phyloP scores from a whole-genome alignment of 2,113 vertebrate species.

The Passer montanus region DNA sequence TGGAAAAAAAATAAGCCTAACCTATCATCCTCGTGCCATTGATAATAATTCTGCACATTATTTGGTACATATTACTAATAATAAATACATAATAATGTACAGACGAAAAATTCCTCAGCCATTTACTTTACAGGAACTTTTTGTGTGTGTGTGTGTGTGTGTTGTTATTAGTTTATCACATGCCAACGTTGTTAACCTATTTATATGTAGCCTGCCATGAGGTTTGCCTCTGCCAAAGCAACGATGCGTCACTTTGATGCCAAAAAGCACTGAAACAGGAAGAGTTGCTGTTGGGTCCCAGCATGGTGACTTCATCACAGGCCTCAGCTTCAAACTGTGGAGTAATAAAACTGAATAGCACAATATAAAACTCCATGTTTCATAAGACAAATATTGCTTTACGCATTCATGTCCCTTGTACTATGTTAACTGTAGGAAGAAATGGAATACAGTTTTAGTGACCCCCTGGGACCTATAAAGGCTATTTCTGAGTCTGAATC shows the following conservation, averaged over 20 bases:
- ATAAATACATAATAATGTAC: background rate
- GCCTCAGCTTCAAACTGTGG: slow-evolving; percentile 76
- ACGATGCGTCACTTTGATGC: slow-evolving; percentile 51
- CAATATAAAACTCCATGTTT: slow-evolving; percentile 82
- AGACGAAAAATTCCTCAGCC: slow-evolving; percentile 21
- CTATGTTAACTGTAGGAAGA: slow-evolving; percentile 83
- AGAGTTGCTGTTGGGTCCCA: slow-evolving; percentile 66
- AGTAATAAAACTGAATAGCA: slow-evolving; percentile 79
- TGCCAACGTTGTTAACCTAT: slow-evolving; percentile 67
- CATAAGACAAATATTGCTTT: slow-evolving; percentile 84
- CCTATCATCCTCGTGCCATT: background rate
- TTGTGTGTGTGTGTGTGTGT: background rate
- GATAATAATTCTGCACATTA: slow-evolving; percentile 1
- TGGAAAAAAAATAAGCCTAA: background rate
- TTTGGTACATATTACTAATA: slow-evolving; percentile 30
- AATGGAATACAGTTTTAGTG: slow-evolving; percentile 82
- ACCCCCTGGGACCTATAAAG: slow-evolving; percentile 86
- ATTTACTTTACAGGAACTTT: background rate
- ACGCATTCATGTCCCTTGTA: slow-evolving; percentile 78
- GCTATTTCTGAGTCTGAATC: slow-evolving; percentile 89
- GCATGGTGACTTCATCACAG: slow-evolving; percentile 75
- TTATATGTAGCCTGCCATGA: slow-evolving; percentile 28
- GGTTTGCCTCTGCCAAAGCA: slow-evolving; percentile 58
- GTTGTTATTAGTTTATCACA: slow-evolving; percentile 46
- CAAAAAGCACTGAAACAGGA: slow-evolving; percentile 64